Evolutionary conservation across 2,888 invertebrate genomes (phyloP).

Genomic region (Drosophila putrida): DNA sequence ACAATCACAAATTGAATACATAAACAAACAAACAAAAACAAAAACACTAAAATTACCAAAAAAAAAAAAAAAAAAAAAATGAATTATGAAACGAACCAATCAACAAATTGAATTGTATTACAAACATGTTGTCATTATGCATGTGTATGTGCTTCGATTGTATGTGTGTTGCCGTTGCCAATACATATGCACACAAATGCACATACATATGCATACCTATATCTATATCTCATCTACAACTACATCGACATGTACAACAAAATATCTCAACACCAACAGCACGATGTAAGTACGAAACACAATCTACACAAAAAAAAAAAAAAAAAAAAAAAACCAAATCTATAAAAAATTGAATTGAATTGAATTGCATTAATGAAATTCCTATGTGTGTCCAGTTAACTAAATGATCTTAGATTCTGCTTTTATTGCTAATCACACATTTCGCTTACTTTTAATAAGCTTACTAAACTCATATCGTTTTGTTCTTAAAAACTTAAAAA

Average conservation of each 20-base stretch:
- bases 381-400: slow-evolving; percentile 52
- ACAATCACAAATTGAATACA: slow-evolving; percentile 44
- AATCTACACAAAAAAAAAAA: slow-evolving; percentile 62
- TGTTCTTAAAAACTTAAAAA: slow-evolving; percentile 1
- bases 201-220: slow-evolving; percentile 60
- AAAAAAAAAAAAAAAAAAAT: slow-evolving; percentile 16
- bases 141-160: slow-evolving; percentile 64
- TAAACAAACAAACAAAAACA: slow-evolving; percentile 13
- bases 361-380: slow-evolving; percentile 67
- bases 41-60: slow-evolving; percentile 13
- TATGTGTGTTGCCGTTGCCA: slow-evolving; percentile 38
- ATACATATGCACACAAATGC: slow-evolving; percentile 15
- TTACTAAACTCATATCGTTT: slow-evolving; percentile 38
- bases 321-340: too few species aligned
- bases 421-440: slow-evolving; percentile 54
- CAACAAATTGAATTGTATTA: slow-evolving; percentile 54
- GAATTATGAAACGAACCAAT: slow-evolving; percentile 46
- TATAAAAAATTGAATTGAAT: too few species aligned
- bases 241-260: slow-evolving; percentile 82
- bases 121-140: slow-evolving; percentile 60
- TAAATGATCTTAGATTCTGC: slow-evolving; percentile 60
- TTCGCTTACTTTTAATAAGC: slow-evolving; percentile 48
- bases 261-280: slow-evolving; percentile 84
- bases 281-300: slow-evolving; percentile 85
- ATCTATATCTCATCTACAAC: slow-evolving; percentile 65